These are phyloP conservation scores for Eidolon dupreanum DNA, from an alignment of 2,797 vertebrate genomes.

Conservation along the genomic window DNA sequence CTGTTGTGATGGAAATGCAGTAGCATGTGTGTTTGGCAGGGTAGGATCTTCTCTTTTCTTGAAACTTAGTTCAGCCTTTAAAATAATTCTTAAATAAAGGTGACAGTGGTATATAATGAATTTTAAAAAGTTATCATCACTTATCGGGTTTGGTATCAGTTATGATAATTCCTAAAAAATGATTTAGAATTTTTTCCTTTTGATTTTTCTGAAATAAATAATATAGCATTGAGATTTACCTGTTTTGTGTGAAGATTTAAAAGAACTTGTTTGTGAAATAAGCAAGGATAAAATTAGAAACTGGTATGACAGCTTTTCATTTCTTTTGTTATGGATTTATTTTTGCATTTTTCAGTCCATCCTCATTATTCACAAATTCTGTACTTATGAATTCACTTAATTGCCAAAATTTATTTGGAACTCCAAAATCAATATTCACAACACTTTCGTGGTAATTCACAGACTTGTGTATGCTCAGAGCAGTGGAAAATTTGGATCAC, in stretches of 20 bases:
- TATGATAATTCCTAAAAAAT: not conserved
- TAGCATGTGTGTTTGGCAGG: constrained; percentile 16
- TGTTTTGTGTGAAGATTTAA: not conserved
- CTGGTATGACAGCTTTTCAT: not conserved
- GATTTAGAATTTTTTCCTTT: not conserved
- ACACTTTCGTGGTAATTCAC: not conserved
- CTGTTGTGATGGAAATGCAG: constrained; percentile 56
- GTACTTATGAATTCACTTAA: not conserved
- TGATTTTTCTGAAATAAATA: not conserved
- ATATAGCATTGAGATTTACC: not conserved
- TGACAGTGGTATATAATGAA: not conserved
- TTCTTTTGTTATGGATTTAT: not conserved
- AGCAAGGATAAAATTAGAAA: not conserved
- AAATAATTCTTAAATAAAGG: not conserved
- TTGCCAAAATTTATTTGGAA: not conserved
- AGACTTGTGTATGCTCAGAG: not conserved
- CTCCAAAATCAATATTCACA: not conserved
- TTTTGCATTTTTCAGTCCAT: not conserved
- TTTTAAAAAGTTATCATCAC: not conserved
- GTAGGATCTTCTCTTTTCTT: not conserved
- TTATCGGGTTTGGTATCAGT: not conserved
- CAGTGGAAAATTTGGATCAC: not conserved
- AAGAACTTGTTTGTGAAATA: not conserved
- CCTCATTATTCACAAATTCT: not conserved
- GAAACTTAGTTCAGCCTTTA: not conserved